phyloP scores from a whole-genome alignment of 2,113 vertebrate species.

The Gavialis gangeticus region DNA sequence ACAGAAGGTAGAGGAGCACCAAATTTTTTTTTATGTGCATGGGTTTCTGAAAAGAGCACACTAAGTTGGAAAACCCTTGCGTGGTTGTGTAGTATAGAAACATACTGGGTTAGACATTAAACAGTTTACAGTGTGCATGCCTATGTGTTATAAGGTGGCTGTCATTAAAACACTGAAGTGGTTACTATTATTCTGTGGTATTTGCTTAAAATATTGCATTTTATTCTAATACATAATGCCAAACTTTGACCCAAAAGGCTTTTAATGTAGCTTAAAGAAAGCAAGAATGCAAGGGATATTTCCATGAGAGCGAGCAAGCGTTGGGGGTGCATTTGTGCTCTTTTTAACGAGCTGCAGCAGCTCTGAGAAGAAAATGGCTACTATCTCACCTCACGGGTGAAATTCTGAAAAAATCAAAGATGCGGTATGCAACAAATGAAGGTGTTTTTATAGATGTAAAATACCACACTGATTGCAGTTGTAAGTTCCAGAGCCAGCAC shows the following conservation, averaged over 20 bases:
- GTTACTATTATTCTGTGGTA: not conserved
- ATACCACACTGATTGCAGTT: not conserved
- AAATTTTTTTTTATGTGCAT: not conserved
- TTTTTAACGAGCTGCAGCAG: not conserved
- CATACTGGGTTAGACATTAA: not conserved
- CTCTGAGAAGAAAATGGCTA: rapidly evolving
- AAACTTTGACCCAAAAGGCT: not conserved
- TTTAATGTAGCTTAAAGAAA: not conserved
- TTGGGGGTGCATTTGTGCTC: not conserved
- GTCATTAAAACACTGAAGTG: not conserved
- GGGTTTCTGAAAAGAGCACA: not conserved
- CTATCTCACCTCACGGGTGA: not conserved
- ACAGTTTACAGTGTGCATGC: not conserved
- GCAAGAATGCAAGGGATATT: not conserved
- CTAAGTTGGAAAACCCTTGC: not conserved
- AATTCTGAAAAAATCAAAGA: not conserved
- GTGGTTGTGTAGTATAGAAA: not conserved
- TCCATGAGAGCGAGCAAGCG: not conserved
- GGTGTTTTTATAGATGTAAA: too few relatives aligned
- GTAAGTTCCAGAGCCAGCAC: not conserved
- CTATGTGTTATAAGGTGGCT: not conserved
- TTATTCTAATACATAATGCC: not conserved
- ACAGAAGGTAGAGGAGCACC: not conserved
- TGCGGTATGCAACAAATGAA: not conserved
- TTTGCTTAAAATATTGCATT: not conserved